A percentile compares a stretch with the other conserved stretches of the same genome.
These are phyloP conservation scores for Heterodera carotae DNA, from an alignment of 1,140 invertebrate species.

Conservation along the genomic window DNA sequence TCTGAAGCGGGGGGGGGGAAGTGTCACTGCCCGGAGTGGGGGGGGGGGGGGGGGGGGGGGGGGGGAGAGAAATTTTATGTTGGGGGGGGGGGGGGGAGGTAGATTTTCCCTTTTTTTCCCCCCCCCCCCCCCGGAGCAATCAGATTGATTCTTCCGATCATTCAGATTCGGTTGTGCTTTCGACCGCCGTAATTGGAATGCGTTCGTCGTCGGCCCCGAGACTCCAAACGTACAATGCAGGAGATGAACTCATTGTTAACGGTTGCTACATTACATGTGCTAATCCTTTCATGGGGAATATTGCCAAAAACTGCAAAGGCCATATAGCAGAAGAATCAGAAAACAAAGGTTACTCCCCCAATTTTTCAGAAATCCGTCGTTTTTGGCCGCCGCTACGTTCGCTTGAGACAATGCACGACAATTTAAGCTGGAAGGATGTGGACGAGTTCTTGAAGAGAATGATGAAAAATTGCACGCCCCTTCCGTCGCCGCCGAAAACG, in stretches of 20 bases:
- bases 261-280: constrained; percentile 19
- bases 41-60: too few species aligned
- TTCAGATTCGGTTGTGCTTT: constrained; percentile 58
- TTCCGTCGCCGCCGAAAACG: constrained; percentile 61
- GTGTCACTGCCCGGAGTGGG: too few species aligned
- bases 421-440: constrained; percentile 52
- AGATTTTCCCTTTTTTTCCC: too few species aligned
- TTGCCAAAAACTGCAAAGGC: too few species aligned
- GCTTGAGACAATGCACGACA: constrained; percentile 63
- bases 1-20: too few species aligned
- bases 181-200: constrained; percentile 60
- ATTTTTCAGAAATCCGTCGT: constrained; percentile 55
- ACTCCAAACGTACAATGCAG: constrained; percentile 63
- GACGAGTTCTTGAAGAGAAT: constrained; percentile 58
- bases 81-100: too few species aligned
- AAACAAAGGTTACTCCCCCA: too few species aligned
- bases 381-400: constrained; percentile 64
- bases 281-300: not conserved
- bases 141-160: not conserved
- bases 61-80: not conserved
- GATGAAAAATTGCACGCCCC: constrained; percentile 54
- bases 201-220: constrained; percentile 60
- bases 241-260: constrained; percentile 53
- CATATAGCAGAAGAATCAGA: too few species aligned
- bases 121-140: too few species aligned